Evolutionary conservation across 1,140 invertebrate genomes (phyloP).

Genomic region (Luehdorfia chinensis): DNA sequence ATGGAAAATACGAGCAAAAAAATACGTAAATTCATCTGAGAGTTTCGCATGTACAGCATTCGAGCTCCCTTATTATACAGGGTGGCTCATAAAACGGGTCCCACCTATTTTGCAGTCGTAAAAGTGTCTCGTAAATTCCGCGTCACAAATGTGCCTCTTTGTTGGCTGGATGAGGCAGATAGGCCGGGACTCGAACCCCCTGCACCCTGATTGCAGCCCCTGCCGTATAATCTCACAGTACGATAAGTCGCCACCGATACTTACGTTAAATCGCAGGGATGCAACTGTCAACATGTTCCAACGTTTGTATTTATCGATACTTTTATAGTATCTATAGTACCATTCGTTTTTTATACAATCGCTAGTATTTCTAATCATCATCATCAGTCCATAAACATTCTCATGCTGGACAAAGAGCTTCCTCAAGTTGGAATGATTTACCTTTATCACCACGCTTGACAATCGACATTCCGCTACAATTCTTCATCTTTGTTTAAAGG

Average conservation of each 20-base stretch:
- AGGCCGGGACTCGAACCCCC: slow-evolving; percentile 28
- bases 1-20: slow-evolving; percentile 10
- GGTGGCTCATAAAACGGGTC: slow-evolving; percentile 50
- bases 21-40: slow-evolving; percentile 1
- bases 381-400: too few relatives aligned
- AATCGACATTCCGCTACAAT: too few relatives aligned
- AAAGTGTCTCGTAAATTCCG: slow-evolving; percentile 64
- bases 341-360: too few relatives aligned
- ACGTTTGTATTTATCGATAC: neutral
- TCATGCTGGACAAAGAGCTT: too few relatives aligned
- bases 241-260: slow-evolving; percentile 36
- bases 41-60: slow-evolving; percentile 15
- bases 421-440: too few relatives aligned
- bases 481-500: too few relatives aligned
- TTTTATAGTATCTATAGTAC: too few relatives aligned
- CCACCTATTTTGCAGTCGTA: slow-evolving; percentile 67
- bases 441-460: too few relatives aligned
- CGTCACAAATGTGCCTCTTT: slow-evolving; percentile 56
- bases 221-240: slow-evolving; percentile 31
- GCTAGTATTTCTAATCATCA: too few relatives aligned
- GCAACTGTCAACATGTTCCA: slow-evolving; percentile 7
- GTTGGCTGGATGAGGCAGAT: slow-evolving; percentile 44
- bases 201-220: slow-evolving; percentile 12
- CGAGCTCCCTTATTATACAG: slow-evolving; percentile 45
- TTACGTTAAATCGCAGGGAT: neutral